phyloP scores from a whole-genome alignment of 2,113 vertebrate species.

The Trochalopteron elliotii region DNA sequence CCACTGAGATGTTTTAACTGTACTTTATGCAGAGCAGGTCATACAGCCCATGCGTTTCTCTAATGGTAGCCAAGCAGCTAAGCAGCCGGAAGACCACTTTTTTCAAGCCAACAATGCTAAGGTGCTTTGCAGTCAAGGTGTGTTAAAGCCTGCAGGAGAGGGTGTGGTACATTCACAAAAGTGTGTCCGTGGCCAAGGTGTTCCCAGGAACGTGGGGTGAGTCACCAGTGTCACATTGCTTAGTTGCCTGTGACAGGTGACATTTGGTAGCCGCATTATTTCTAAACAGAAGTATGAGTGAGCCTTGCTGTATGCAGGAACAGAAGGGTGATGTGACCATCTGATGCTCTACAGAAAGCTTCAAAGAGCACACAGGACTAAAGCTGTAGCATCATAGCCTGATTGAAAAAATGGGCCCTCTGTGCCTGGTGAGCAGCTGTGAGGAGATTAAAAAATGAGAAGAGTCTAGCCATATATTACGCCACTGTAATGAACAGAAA shows the following conservation, averaged over 20 bases:
- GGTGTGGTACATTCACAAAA: not conserved
- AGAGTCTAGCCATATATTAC: not conserved
- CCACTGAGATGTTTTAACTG: not conserved
- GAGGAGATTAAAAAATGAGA: not conserved
- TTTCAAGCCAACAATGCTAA: not conserved
- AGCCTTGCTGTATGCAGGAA: not conserved
- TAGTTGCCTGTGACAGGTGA: not conserved
- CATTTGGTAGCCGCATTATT: not conserved
- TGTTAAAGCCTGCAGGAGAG: not conserved
- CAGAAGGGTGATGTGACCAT: not conserved
- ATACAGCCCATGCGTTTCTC: not conserved
- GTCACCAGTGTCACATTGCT: conserved; percentile 13
- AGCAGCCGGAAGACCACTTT: not conserved
- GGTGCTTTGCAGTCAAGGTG: not conserved
- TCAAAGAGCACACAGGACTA: not conserved
- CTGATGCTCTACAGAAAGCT: not conserved
- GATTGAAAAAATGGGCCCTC: not conserved
- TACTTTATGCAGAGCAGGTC: rapidly evolving
- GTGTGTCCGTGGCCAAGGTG: not conserved
- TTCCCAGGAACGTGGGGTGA: conserved; percentile 1
- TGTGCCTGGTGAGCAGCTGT: not conserved
- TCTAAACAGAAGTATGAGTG: not conserved
- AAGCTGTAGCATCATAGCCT: not conserved
- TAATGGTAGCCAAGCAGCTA: not conserved
- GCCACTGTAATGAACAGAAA: not conserved